Base-by-base conservation (phyloP, 2,797 vertebrate species). In the Poeciliopsis gracilis region DNA sequence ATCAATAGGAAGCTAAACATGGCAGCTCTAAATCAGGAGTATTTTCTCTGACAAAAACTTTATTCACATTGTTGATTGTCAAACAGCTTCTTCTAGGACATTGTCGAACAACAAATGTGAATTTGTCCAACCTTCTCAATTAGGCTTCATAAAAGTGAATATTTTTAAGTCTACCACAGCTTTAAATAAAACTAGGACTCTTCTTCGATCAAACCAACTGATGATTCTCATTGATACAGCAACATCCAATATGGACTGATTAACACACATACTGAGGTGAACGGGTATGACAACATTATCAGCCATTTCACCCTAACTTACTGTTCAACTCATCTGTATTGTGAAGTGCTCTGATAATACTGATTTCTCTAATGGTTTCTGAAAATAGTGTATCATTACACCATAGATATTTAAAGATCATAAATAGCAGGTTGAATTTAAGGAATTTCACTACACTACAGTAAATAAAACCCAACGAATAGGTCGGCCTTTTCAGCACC, bases 401-500 rank as follows among this genome's bases (percentile, higher is more conserved):
- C 11, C 25, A 46, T 79, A 3, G 38, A 36, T 47, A 70, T n/a
- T 46, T 57, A n/a, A 43, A n/a, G 11, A 69, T 36, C 55, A 12
- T 0, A 70, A 41, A 38, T 49, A 20, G 5, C 33, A 3, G 51
- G 0, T 75, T 41, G 18, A 75, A 15, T 51, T 75, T 55, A 45
- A 47, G 53, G 16, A 25, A 41, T 70, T 30, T 38, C 55, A 74
- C 16, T 28, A 53, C 25, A 70, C 11, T 28, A 45, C 41, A 43
- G 23, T 69, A 70, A 69, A 70, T 45, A 51, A 41, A 47, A 30
- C 36, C 36, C 1, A 20, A 41, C 5, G 2, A 86, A 82, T 57
- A 70, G 36, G 2, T 20, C 63, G 16, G 20, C 72, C 51, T 80
- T 81, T 61, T 71, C 46, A 82, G 75, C 57, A 80, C 18, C 36